phyloP scores from a whole-genome alignment of 2,888 invertebrate genomes.

The Omphaloscelis lunosa region DNA sequence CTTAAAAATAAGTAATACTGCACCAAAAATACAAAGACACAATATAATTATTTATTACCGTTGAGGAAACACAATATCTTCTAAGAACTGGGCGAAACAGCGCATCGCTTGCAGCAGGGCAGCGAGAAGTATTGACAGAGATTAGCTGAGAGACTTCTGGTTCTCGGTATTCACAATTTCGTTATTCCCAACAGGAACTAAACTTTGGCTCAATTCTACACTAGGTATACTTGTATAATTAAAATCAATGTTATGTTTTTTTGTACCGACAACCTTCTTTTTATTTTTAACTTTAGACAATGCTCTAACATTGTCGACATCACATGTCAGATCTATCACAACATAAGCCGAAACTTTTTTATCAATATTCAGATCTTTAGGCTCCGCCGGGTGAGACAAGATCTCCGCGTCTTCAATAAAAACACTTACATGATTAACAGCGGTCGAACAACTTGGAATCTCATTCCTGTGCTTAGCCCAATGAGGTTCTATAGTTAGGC shows the following conservation, averaged over 20 bases:
- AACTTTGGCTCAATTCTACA: slow-evolving; percentile 81
- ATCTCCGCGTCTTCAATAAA: slow-evolving; percentile 72
- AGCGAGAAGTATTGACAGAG: slow-evolving; percentile 91
- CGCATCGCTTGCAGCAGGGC: slow-evolving; percentile 92
- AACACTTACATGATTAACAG: slow-evolving; percentile 81
- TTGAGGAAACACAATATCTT: slow-evolving; percentile 90
- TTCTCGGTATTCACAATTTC: slow-evolving; percentile 85
- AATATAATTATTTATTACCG: slow-evolving; percentile 78
- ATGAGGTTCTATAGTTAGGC: slow-evolving; percentile 85
- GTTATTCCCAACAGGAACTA: slow-evolving; percentile 87
- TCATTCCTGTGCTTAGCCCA: slow-evolving; percentile 85
- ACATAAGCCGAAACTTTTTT: slow-evolving; percentile 80
- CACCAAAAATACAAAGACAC: slow-evolving; percentile 84
- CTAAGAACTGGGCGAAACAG: slow-evolving; percentile 91
- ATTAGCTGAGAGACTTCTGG: slow-evolving; percentile 91
- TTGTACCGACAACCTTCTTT: slow-evolving; percentile 76
- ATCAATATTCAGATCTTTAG: slow-evolving; percentile 68
- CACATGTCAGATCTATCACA: slow-evolving; percentile 88
- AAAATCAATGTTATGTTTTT: slow-evolving; percentile 79
- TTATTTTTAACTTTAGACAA: slow-evolving; percentile 71
- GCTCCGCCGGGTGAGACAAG: slow-evolving; percentile 66
- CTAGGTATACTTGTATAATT: slow-evolving; percentile 82
- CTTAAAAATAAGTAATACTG: slow-evolving; percentile 78
- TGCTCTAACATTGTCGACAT: slow-evolving; percentile 78
- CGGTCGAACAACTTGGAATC: slow-evolving; percentile 88